These are phyloP conservation scores for Acanthurus tractus DNA, from an alignment of 2,797 vertebrate genomes.

Conservation along the genomic window DNA sequence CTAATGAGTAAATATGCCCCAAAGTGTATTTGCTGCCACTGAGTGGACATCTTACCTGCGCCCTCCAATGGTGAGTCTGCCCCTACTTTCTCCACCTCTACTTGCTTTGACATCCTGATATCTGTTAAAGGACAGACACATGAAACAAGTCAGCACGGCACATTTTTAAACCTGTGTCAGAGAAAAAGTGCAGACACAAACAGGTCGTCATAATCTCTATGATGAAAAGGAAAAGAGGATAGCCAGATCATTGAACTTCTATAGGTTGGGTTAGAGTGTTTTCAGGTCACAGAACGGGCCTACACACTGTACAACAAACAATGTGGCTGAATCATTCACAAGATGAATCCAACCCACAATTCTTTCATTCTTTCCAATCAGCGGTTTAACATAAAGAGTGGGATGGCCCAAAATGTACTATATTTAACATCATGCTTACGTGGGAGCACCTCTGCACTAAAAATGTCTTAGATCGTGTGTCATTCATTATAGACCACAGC, in stretches of 20 bases:
- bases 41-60: slow-evolving; percentile 81
- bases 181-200: slow-evolving; percentile 29
- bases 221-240: slow-evolving; percentile 50
- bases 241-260: slow-evolving; percentile 11
- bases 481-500: slow-evolving; percentile 55
- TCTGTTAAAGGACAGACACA: slow-evolving; percentile 80
- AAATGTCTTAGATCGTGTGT: slow-evolving; percentile 63
- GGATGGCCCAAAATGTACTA: slow-evolving; percentile 68
- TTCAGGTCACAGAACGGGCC: slow-evolving; percentile 63
- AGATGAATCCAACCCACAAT: slow-evolving; percentile 42
- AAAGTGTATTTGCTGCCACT: slow-evolving; percentile 8
- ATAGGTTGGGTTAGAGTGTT: slow-evolving; percentile 47
- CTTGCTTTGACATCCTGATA: slow-evolving; percentile 96
- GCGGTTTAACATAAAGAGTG: slow-evolving; percentile 65
- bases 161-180: slow-evolving; percentile 38
- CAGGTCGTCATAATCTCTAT: slow-evolving; percentile 42
- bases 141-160: slow-evolving; percentile 15
- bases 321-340: slow-evolving; percentile 62
- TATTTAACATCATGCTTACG: slow-evolving; percentile 74
- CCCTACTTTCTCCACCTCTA: slow-evolving; percentile 90
- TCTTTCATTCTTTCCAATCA: slow-evolving; percentile 77
- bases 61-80: slow-evolving; percentile 90
- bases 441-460: slow-evolving; percentile 56
- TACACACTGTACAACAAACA: slow-evolving; percentile 65
- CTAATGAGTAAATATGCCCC: neutral